Base-by-base conservation (phyloP, 2,797 vertebrate species). In the Cyprinodon diabolis region DNA sequence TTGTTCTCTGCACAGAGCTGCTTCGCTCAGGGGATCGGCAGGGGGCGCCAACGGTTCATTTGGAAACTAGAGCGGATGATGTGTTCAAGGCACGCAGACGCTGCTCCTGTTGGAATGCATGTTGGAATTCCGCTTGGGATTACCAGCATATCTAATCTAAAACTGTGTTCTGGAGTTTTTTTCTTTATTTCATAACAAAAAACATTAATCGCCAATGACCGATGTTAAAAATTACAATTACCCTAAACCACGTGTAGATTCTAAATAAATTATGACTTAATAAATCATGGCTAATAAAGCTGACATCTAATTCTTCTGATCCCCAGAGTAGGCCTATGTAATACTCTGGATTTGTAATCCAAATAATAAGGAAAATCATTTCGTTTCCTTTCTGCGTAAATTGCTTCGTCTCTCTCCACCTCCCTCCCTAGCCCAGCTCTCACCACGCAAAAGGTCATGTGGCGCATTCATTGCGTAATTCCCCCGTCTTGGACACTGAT, bases 21-120 rank as follows among this genome's bases (percentile, higher is more conserved):
- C 66, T 87, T 58, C 37, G 56, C 70, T 30, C n/a, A 19, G 13
- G 4, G 45, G 13, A 49, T 92, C 94, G 92, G 91, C 89, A 95
- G 94, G 88, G 86, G 93, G 94, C 76, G 82, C 70, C 92, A 94
- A 76, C 71, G 83, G 72, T 81, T 84, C 84, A 54, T 78, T 73
- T 66, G 69, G 77, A 4, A n/a, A 63, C 1, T 58, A 17, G 21
- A 14, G 62, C 13, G 47, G 52, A 47, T 84, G 84, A 56, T 60
- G 81, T 84, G 68, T 89, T 86, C 83, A 87, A 0, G 70, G 83
- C 21, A 68, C 81, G 8, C 25, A 35, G 2, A n/a, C 66, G 12
- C 74, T 17, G 43, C 48, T 77, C 66, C 10, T 37, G 57, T 60
- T 60, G 58, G 35, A 60, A 35, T 60, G 35, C 35, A 37, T 30